Conservation (phyloP, 2,888 invertebrate genomes). For the Sminthurides aquaticus region DNA sequence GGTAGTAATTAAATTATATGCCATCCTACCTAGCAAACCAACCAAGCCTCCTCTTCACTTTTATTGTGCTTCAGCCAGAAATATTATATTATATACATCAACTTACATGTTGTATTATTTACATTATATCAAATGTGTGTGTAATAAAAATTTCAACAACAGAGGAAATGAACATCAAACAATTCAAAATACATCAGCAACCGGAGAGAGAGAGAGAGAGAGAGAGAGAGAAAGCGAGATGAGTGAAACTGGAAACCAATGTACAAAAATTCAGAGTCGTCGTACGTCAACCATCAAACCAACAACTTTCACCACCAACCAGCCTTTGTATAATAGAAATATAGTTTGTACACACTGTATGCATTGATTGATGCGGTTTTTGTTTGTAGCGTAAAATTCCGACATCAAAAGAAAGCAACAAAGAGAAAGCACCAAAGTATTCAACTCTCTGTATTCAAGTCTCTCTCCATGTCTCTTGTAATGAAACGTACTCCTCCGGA, state of each 20-base stretch:
- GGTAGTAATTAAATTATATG: not conserved
- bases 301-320: too few species aligned
- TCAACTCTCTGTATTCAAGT: too few species aligned
- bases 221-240: constrained; percentile 5
- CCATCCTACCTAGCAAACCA: not conserved
- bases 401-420: not conserved
- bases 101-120: not conserved
- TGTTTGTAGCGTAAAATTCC: not conserved
- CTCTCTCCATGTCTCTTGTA: too few species aligned
- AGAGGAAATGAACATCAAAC: not conserved
- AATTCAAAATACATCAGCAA: not conserved
- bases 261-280: too few species aligned
- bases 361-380: not conserved
- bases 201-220: constrained; percentile 1
- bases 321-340: too few species aligned
- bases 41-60: not conserved
- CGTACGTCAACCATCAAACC: too few species aligned
- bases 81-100: not conserved
- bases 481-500: too few species aligned
- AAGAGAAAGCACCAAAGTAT: not conserved
- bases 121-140: not conserved
- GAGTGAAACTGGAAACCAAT: too few species aligned
- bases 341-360: too few species aligned
- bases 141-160: not conserved
- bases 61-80: not conserved